Evolutionary conservation across 1,140 invertebrate genomes (phyloP).

Genomic region (Eumaeus atala): DNA sequence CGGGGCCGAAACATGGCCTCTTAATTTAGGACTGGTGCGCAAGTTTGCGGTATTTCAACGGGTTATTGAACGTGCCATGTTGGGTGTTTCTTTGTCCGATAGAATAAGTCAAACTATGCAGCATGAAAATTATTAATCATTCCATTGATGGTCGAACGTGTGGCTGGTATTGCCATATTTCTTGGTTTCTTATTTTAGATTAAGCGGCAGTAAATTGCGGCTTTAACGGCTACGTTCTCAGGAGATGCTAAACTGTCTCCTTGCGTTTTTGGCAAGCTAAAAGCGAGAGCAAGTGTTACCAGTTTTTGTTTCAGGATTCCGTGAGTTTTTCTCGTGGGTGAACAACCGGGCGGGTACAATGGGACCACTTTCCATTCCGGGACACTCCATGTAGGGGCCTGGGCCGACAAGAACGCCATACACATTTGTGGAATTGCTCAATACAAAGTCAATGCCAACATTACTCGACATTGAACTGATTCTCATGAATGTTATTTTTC

Average conservation of each 20-base stretch:
- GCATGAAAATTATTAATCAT: no score
- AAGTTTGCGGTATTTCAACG: no score
- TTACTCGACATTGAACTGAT: conserved; percentile 4
- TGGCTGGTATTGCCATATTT: no score
- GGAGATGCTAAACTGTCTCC: neutral
- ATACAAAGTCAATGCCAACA: neutral
- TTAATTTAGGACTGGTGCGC: no score
- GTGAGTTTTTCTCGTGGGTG: conserved; percentile 1
- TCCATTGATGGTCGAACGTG: no score
- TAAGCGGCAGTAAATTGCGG: neutral
- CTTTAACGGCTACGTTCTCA: conserved; percentile 1
- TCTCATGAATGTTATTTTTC: neutral
- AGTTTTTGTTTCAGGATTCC: conserved; percentile 4
- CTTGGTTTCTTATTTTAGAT: no score
- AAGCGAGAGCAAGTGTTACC: neutral
- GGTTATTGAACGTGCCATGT: no score
- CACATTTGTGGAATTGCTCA: neutral
- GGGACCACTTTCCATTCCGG: conserved; percentile 3
- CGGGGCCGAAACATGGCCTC: no score
- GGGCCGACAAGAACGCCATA: neutral
- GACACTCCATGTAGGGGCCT: conserved; percentile 1
- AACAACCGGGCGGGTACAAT: neutral
- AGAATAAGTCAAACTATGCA: no score
- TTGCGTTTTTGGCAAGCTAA: neutral
- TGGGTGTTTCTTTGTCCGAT: no score